Conservation (phyloP, 2,113 vertebrate species). For the Limanda limanda region DNA sequence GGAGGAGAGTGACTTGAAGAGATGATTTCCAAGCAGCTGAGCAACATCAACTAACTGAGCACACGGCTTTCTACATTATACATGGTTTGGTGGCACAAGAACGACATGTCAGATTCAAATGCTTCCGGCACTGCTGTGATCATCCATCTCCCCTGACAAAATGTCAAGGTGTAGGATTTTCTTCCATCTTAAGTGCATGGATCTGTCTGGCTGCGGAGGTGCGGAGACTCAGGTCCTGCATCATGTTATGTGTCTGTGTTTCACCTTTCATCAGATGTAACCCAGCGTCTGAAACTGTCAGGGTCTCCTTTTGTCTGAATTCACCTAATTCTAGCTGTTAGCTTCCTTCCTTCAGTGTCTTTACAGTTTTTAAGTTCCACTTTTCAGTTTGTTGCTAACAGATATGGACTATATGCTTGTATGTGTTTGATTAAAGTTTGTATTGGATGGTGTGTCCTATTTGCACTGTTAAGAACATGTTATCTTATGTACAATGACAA, state of each 20-base stretch:
- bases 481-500: neutral
- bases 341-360: neutral
- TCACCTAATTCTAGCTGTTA: too few relatives aligned
- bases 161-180: neutral
- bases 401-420: neutral
- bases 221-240: neutral
- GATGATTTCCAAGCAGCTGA: neutral
- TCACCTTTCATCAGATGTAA: too few relatives aligned
- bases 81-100: slow-evolving; percentile 1
- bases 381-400: neutral
- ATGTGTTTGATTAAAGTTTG: too few relatives aligned
- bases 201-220: slow-evolving; percentile 10
- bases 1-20: neutral
- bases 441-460: neutral
- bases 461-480: neutral
- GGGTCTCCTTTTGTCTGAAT: neutral
- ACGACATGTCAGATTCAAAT: neutral
- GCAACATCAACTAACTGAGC: slow-evolving; percentile 10
- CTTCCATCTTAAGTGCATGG: slow-evolving; percentile 1
- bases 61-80: neutral
- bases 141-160: neutral
- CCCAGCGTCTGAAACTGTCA: too few relatives aligned
- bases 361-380: neutral
- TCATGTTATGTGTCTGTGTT: neutral
- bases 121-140: neutral